Percentiles rank a stretch among this genome's conserved stretches.
phyloP scores from a whole-genome alignment of 2,888 invertebrate genomes.

The Ptychoptera contaminata region DNA sequence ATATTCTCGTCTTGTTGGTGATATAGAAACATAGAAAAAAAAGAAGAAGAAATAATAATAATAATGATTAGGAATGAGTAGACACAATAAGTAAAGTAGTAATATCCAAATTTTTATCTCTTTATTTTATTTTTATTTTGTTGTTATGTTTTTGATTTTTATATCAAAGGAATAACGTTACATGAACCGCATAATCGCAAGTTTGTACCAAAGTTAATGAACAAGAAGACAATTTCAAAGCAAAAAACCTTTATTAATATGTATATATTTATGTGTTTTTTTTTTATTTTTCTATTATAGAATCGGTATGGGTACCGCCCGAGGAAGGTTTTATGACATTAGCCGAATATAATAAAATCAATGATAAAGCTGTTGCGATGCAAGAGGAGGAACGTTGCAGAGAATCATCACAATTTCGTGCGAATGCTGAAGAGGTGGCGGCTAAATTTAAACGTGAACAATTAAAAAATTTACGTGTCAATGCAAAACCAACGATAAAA shows the following conservation, averaged over 20 bases:
- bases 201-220: too few relatives aligned
- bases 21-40: too few relatives aligned
- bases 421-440: constrained; percentile 33
- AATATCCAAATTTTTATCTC: too few relatives aligned
- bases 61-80: too few relatives aligned
- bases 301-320: constrained; percentile 62
- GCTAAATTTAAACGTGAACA: constrained; percentile 29
- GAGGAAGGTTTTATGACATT: constrained; percentile 52
- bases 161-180: not conserved
- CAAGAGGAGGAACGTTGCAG: constrained; percentile 34
- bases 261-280: not conserved
- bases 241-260: constrained; percentile 6
- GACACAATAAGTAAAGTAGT: too few relatives aligned
- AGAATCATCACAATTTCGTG: constrained; percentile 28
- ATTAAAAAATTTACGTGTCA: constrained; percentile 19
- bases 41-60: too few relatives aligned
- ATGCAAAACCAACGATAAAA: constrained; percentile 19
- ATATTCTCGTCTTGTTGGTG: too few relatives aligned
- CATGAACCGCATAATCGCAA: too few relatives aligned
- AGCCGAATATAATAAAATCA: constrained; percentile 43
- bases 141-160: not conserved
- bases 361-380: constrained; percentile 33
- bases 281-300: constrained; percentile 29
- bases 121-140: too few relatives aligned
- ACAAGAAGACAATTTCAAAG: too few relatives aligned